phyloP scores from a whole-genome alignment of 2,888 invertebrate species.

The Brenthis hecate region DNA sequence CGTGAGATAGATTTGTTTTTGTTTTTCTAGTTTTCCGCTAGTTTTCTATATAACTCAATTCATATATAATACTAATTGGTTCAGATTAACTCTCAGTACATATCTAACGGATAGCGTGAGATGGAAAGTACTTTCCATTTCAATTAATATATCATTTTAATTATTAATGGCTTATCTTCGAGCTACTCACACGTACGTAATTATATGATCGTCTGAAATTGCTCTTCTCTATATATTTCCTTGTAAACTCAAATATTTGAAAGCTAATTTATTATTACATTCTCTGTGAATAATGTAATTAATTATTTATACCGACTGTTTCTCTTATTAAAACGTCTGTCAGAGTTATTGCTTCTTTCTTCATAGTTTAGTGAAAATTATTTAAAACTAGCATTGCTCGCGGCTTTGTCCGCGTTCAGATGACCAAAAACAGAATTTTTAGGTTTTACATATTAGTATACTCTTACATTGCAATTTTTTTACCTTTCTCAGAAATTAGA shows the following conservation, averaged over 20 bases:
- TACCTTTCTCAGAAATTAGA: no score
- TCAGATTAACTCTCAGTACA: constrained; percentile 34
- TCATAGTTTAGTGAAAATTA: no score
- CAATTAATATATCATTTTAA: constrained; percentile 34
- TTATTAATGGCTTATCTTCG: constrained; percentile 29
- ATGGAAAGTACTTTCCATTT: constrained; percentile 43
- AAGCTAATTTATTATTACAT: not conserved
- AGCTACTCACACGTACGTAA: constrained; percentile 12
- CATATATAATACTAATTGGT: not conserved
- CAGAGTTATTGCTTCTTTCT: not conserved
- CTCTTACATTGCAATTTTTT: no score
- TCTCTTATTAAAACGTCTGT: not conserved
- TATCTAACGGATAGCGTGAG: constrained; percentile 40
- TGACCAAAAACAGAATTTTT: no score
- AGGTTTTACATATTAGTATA: no score
- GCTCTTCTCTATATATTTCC: not conserved
- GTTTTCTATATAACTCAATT: no score
- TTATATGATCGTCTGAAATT: not conserved
- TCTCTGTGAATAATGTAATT: not conserved
- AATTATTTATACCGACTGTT: not conserved
- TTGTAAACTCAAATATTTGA: not conserved
- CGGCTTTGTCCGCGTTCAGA: no score
- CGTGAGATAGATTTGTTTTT: no score
- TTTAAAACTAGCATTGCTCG: no score
- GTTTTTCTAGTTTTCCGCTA: no score